These are phyloP conservation scores for Hydrotaea cyrtoneurina DNA, from an alignment of 2,888 invertebrate species.

Conservation along the genomic window DNA sequence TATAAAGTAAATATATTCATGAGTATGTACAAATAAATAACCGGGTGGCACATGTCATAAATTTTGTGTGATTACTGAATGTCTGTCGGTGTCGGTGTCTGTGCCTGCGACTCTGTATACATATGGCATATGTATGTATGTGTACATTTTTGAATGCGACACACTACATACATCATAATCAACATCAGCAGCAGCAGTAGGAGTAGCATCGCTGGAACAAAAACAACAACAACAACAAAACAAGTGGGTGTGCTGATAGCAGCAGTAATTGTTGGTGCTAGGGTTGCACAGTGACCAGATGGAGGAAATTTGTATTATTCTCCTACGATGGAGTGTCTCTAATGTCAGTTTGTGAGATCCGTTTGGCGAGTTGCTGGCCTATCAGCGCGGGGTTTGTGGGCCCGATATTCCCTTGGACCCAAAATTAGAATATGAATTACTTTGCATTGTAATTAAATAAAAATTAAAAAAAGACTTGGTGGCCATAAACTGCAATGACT, in stretches of 20 bases:
- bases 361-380: too few species aligned
- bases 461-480: too few species aligned
- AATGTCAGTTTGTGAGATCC: too few species aligned
- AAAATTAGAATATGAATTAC: too few species aligned
- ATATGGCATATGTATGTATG: not conserved
- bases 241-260: not conserved
- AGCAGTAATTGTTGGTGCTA: not conserved
- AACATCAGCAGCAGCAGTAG: not conserved
- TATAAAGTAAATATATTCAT: conserved; percentile 52
- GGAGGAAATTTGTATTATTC: too few species aligned
- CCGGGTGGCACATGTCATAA: conserved; percentile 52
- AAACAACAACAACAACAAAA: not conserved
- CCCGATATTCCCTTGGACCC: too few species aligned
- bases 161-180: not conserved
- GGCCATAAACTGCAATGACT: too few species aligned
- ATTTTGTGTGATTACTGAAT: conserved; percentile 39
- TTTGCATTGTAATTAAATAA: too few species aligned
- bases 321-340: too few species aligned
- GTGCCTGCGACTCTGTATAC: not conserved
- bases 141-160: not conserved
- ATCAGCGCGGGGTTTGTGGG: too few species aligned
- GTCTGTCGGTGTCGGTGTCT: not conserved
- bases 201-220: not conserved
- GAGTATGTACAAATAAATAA: conserved; percentile 42
- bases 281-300: not conserved